A percentile compares a stretch with the other conserved stretches of the same genome.
Evolutionary conservation across 53 echinoderm and acorn worm species (phyloP).

Genomic region (Apostichopus leukothele): DNA sequence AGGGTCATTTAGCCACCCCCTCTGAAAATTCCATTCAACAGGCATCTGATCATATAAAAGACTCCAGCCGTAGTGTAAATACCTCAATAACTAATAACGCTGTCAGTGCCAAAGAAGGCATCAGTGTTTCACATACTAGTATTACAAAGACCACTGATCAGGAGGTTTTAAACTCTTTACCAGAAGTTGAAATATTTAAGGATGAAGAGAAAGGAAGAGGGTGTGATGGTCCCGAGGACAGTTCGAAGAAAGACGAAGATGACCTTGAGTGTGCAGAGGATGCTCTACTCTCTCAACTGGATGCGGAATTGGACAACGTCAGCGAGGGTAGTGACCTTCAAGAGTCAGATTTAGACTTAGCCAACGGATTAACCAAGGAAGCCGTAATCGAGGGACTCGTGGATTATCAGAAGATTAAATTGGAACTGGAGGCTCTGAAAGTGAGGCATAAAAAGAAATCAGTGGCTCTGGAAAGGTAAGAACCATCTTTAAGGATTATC

Average conservation of each 20-base stretch:
- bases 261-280: slow-evolving; percentile 35
- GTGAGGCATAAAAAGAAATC: slow-evolving; percentile 45
- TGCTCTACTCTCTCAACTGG: slow-evolving; percentile 33
- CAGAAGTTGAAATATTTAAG: background rate
- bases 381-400: slow-evolving; percentile 35
- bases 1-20: background rate
- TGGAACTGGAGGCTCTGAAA: slow-evolving; percentile 18
- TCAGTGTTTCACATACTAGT: background rate
- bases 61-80: background rate
- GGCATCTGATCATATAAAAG: background rate
- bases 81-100: background rate
- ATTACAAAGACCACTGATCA: background rate
- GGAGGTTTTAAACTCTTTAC: background rate
- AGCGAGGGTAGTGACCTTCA: slow-evolving; percentile 11
- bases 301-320: slow-evolving; percentile 36
- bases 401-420: slow-evolving; percentile 29
- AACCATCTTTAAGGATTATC: background rate
- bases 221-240: background rate
- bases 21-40: background rate
- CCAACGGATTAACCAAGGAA: slow-evolving; percentile 39
- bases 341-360: slow-evolving; percentile 13
- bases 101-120: background rate
- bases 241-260: background rate
- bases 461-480: slow-evolving; percentile 22
- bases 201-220: background rate